Evolutionary conservation across 2,888 invertebrate genomes (phyloP), one percentile per base, ranked within the genome.

Genomic region (Sicus ferrugineus): DNA sequence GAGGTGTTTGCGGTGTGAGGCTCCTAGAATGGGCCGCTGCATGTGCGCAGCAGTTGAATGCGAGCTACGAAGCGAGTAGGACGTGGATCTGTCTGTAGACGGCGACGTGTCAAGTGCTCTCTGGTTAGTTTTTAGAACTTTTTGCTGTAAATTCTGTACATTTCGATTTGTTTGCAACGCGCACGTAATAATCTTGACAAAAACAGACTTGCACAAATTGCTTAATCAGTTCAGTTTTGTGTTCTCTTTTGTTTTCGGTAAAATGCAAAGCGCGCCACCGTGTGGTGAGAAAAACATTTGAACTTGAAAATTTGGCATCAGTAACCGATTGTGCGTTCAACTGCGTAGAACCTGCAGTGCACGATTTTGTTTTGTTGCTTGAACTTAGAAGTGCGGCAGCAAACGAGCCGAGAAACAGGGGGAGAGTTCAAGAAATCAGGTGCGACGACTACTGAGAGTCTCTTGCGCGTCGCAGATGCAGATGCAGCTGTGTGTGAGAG

Each of bases 1-100:
- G 30, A 56, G 31, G 70, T 70, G 71, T 65, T 63, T 52, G 59
- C 59, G 75, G 75, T 72, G 70, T 74, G 73, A 73, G 75, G 75
- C 74, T 72, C 75, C 75, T 75, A 73, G 71, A 65, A 69, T 67
- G 69, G 62, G 70, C 70, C 73, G 68, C 68, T 71, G 70, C 69
- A 70, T 70, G 67, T 71, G 73, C 70, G 67, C 66, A 63, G 75
- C 83, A 84, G 84, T 84, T 81, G 80, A 82, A 78, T 79, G 80
- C 80, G 79, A 84, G 80, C 81, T 80, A 79, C 81, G 83, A 81
- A 84, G 84, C 83, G 81, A 85, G 83, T 83, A 80, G 81, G 85
- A 85, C 84, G 85, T 84, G 84, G 80, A 78, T 63, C 61, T 59
- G 52, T 46, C 54, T n/a, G n/a, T n/a, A n/a, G 48, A 59, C 71